These are phyloP conservation scores for Hassar affinis DNA, from an alignment of 2,113 vertebrate species.

Conservation along the genomic window DNA sequence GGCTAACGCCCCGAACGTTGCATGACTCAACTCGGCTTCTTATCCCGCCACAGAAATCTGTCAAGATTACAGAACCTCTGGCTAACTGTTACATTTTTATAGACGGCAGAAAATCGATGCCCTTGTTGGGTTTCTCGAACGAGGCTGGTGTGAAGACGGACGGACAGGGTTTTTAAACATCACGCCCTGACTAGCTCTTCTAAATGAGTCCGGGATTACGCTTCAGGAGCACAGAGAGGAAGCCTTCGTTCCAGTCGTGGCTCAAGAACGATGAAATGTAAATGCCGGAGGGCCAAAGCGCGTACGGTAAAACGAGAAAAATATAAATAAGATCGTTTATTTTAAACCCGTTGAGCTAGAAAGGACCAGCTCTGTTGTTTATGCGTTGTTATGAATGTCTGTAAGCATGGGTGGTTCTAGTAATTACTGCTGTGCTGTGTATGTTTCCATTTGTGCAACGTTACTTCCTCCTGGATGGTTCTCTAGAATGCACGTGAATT, in stretches of 20 bases:
- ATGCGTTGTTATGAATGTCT: constrained; percentile 4
- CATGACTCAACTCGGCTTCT: not conserved
- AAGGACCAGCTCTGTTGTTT: not conserved
- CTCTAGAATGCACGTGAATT: not conserved
- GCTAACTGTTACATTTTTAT: constrained; percentile 51
- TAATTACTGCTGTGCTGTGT: constrained; percentile 7
- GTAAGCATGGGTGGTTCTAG: constrained; percentile 10
- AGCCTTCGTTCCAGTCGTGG: not conserved
- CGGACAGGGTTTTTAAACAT: constrained; percentile 9
- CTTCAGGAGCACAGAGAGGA: not conserved
- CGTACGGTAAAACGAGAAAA: not conserved
- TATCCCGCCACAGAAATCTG: constrained; percentile 39
- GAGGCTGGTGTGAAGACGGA: constrained; percentile 35
- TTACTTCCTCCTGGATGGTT: constrained; percentile 1
- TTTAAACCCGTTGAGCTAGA: constrained; percentile 10
- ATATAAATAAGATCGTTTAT: not conserved
- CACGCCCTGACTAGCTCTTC: not conserved
- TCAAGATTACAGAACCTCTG: constrained; percentile 53
- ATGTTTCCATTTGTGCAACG: not conserved
- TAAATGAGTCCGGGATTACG: constrained; percentile 13
- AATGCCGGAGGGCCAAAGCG: not conserved
- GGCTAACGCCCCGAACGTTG: constrained; percentile 21
- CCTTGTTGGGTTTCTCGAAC: constrained; percentile 45
- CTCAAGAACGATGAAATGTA: not conserved
- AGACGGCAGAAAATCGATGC: constrained; percentile 53